phyloP scores from a whole-genome alignment of 1,140 invertebrate species.

The Apis florea region DNA sequence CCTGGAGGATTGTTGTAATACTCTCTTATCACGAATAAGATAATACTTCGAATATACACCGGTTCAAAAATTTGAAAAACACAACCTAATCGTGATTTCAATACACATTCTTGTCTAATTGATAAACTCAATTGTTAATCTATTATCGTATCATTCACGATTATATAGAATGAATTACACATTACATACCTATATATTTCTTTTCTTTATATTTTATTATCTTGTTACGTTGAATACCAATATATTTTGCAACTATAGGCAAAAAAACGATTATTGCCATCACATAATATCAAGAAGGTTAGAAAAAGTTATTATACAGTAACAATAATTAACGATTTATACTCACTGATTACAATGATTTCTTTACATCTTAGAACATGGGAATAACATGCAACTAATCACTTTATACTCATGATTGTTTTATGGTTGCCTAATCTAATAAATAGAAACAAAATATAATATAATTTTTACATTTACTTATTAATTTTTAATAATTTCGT shows the following conservation, averaged over 20 bases:
- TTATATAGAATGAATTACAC: neutral
- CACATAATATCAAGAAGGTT: neutral
- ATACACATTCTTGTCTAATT: too few species aligned
- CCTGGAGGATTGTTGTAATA: constrained; percentile 39
- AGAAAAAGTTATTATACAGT: neutral
- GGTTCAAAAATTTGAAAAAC: neutral
- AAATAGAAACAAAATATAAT: neutral
- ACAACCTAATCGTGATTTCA: neutral
- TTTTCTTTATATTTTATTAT: neutral
- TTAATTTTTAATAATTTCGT: too few species aligned
- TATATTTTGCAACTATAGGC: neutral
- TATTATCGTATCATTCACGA: neutral
- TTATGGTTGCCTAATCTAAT: too few species aligned
- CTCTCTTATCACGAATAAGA: constrained; percentile 46
- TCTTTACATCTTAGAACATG: neutral
- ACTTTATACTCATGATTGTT: neutral
- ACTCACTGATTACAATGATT: neutral
- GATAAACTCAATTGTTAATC: neutral
- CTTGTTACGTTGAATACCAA: too few species aligned
- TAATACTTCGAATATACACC: constrained; percentile 10
- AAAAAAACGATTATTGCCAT: neutral
- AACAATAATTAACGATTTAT: neutral
- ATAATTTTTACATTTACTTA: neutral
- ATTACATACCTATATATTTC: neutral
- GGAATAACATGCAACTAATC: neutral